Evolutionary conservation across 2,113 vertebrate species (phyloP).

Genomic region (Siniperca knerii): DNA sequence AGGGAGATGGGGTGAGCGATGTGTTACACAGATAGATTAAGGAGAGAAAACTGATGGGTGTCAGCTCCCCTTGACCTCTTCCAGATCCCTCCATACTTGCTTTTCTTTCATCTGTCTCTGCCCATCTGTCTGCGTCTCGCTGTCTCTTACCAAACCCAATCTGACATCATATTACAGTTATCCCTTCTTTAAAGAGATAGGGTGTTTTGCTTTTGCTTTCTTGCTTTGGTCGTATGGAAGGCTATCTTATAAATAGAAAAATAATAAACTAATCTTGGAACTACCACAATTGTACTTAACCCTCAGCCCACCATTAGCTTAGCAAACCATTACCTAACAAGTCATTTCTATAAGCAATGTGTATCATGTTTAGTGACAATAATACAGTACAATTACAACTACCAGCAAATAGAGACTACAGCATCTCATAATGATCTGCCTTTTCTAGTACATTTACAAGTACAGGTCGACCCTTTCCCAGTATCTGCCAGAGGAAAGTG

Average conservation of each 20-base stretch:
- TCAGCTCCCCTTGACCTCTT: conserved; percentile 74
- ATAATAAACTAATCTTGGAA: not conserved
- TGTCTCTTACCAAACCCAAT: conserved; percentile 8
- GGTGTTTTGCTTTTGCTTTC: not conserved
- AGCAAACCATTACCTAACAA: not conserved
- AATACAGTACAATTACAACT: not conserved
- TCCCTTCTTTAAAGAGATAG: not conserved
- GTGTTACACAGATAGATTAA: conserved; percentile 65
- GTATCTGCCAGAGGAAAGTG: not conserved
- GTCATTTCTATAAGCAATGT: not conserved
- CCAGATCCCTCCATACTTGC: conserved; percentile 44
- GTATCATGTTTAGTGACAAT: not conserved
- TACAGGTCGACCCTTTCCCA: no score
- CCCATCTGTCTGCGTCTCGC: not conserved
- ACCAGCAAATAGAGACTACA: not conserved
- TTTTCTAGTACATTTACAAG: no score
- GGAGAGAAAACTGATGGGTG: conserved; percentile 69
- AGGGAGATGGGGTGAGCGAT: conserved; percentile 46
- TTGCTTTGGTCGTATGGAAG: not conserved
- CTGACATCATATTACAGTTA: conserved; percentile 1
- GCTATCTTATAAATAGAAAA: not conserved
- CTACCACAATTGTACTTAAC: not conserved
- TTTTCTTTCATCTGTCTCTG: conserved; percentile 42
- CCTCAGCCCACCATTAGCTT: not conserved
- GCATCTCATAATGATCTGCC: no score